Conservation (phyloP, 2,113 vertebrate species). For the Hemichromis elongatus region DNA sequence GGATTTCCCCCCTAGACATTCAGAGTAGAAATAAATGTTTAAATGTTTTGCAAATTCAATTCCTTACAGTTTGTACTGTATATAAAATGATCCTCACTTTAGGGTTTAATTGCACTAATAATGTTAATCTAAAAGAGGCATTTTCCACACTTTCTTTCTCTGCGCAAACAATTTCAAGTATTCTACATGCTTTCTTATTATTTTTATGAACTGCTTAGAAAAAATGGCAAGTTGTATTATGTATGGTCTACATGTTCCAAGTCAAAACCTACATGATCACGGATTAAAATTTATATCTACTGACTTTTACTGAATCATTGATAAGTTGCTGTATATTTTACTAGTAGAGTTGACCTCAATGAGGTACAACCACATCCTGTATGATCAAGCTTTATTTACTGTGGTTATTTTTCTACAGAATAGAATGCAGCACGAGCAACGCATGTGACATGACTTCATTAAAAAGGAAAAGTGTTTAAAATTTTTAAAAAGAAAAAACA, state of each 20-base stretch:
- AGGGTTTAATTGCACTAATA: neutral
- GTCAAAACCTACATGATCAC: neutral
- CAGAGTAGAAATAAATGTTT: neutral
- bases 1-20: accelerated
- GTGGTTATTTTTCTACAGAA: slow-evolving; percentile 14
- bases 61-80: neutral
- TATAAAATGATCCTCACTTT: neutral
- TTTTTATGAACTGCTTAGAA: neutral
- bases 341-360: neutral
- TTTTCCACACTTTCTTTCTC: neutral
- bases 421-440: slow-evolving; percentile 44
- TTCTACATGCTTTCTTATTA: neutral
- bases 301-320: neutral
- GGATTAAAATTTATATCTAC: neutral
- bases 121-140: neutral
- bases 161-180: neutral
- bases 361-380: neutral
- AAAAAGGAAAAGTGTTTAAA: slow-evolving; percentile 11
- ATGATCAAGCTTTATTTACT: neutral
- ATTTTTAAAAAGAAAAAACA: slow-evolving; percentile 4
- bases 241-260: neutral
- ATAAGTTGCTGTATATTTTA: neutral
- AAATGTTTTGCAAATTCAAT: neutral
- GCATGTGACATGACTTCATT: neutral
- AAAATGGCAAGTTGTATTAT: neutral